Evolutionary conservation across 2,113 vertebrate species (phyloP).

Genomic region (Anoplopoma fimbria): DNA sequence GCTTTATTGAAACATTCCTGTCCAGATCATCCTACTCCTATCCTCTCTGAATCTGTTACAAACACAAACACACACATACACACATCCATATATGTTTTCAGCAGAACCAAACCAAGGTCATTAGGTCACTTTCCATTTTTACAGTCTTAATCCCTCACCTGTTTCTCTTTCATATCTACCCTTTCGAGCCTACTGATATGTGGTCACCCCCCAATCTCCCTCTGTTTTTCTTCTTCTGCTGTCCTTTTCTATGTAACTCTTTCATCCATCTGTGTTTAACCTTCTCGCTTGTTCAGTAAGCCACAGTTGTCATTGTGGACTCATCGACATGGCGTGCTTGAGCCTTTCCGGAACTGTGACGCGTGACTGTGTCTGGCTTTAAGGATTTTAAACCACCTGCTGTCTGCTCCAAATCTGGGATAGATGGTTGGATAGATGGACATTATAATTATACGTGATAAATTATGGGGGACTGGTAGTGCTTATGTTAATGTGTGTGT

Average conservation of each 20-base stretch:
- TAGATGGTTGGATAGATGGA: constrained; percentile 37
- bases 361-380: constrained; percentile 56
- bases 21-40: constrained; percentile 25
- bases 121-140: constrained; percentile 22
- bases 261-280: constrained; percentile 26
- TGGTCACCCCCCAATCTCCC: neutral
- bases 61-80: constrained; percentile 36
- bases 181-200: neutral
- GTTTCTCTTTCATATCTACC: constrained; percentile 8
- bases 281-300: constrained; percentile 15
- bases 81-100: constrained; percentile 30
- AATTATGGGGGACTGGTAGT: constrained; percentile 1
- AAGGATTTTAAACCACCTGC: constrained; percentile 67
- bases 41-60: constrained; percentile 22
- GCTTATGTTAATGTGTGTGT: constrained; percentile 15
- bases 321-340: constrained; percentile 29
- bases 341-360: constrained; percentile 49
- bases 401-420: constrained; percentile 59
- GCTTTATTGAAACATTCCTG: constrained; percentile 65
- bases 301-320: constrained; percentile 19
- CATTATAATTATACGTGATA: constrained; percentile 34
- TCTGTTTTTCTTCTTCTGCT: neutral
- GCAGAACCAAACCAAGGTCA: constrained; percentile 20
- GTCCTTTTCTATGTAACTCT: neutral
- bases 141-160: constrained; percentile 1